Conservation (phyloP, 1,140 invertebrate genomes). For the Nephila pilipes region DNA sequence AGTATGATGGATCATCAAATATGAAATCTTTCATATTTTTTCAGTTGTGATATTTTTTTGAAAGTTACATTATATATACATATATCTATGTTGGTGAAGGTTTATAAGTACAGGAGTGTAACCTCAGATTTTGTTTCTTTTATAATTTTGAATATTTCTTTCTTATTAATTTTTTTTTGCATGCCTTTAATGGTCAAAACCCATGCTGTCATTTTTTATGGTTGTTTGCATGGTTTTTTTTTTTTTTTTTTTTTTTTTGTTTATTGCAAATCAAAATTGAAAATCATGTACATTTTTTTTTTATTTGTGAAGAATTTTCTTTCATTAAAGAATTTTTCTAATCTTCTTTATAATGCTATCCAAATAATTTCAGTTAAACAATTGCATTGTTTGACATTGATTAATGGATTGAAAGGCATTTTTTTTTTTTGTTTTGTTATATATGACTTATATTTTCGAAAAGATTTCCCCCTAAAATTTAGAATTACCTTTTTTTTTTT, state of each 20-base stretch:
- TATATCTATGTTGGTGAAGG: neutral
- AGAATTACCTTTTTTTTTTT: neutral
- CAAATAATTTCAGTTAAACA: neutral
- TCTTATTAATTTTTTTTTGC: neutral
- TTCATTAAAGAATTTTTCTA: neutral
- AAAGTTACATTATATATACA: neutral
- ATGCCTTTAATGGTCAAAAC: neutral
- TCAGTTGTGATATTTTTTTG: slow-evolving; percentile 20
- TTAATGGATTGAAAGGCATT: neutral
- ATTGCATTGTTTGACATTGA: neutral
- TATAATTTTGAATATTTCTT: neutral
- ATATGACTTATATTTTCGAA: neutral
- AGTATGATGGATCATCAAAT: neutral
- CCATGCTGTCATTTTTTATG: neutral
- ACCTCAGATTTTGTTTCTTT: neutral
- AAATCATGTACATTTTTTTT: too few species aligned
- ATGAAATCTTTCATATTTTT: neutral
- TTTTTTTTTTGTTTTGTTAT: neutral
- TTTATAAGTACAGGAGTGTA: neutral
- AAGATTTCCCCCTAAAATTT: neutral
- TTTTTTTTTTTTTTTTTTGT: neutral
- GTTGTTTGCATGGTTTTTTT: neutral
- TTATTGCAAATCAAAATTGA: neutral
- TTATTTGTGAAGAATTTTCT: too few species aligned
- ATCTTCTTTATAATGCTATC: neutral